phyloP scores from a whole-genome alignment of 1,140 invertebrate genomes.

The Drosophila virilis region DNA sequence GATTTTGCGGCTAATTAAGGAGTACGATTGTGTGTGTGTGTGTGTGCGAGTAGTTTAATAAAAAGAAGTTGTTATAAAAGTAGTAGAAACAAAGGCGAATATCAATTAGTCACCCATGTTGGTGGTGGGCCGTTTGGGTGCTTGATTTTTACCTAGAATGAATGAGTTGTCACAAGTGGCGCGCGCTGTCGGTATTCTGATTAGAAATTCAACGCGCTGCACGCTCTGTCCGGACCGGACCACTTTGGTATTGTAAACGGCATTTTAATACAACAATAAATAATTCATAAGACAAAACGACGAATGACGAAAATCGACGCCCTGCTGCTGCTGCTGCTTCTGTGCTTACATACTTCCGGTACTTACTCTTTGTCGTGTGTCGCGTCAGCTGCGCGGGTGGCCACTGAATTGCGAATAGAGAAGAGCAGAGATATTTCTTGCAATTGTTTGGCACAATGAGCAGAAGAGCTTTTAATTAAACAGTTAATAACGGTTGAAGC shows the following conservation, averaged over 20 bases:
- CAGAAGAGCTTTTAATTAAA: constrained; percentile 19
- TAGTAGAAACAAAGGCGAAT: constrained; percentile 46
- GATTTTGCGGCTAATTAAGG: constrained; percentile 50
- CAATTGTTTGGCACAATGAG: constrained; percentile 16
- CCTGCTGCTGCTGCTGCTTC: constrained; percentile 30
- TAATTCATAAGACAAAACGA: constrained; percentile 68
- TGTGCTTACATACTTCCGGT: constrained; percentile 63
- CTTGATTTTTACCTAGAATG: constrained; percentile 40
- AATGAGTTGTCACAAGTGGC: constrained; percentile 53
- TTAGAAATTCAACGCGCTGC: constrained; percentile 74
- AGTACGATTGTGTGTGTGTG: not conserved
- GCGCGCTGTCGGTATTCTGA: constrained; percentile 52
- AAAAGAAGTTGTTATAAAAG: constrained; percentile 53
- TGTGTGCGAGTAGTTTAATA: constrained; percentile 47
- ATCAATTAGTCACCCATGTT: constrained; percentile 61
- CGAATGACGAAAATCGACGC: constrained; percentile 46
- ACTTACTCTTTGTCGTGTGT: constrained; percentile 63
- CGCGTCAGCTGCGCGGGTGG: constrained; percentile 57
- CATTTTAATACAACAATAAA: constrained; percentile 59
- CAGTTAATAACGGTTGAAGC: constrained; percentile 27
- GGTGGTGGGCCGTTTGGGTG: constrained; percentile 9
- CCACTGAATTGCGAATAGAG: constrained; percentile 5
- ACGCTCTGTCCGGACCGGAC: constrained; percentile 15
- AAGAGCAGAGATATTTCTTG: not conserved
- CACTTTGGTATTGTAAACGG: constrained; percentile 62